Evolutionary conservation across 2,113 vertebrate genomes (phyloP), one percentile per base, ranked within the genome.

Genomic region (Takifugu bimaculatus): DNA sequence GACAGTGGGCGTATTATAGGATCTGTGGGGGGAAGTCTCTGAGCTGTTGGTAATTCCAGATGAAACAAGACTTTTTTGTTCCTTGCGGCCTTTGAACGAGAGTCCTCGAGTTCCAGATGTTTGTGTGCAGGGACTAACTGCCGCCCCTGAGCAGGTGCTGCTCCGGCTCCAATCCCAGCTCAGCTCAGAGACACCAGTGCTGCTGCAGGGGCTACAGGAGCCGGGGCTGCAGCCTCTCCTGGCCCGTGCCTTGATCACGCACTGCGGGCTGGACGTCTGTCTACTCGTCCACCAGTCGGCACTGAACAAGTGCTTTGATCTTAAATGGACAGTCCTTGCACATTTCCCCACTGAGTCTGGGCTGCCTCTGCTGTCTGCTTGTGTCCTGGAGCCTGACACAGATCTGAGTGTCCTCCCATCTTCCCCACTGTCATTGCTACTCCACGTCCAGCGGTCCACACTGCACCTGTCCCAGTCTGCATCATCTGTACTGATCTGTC

Each of bases 151-250:
- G 56, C 75, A 85, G 42, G 82, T 77, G n/a, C 86, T 88, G 68
- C 82, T 81, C 65, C 75, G 67, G 68, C 84, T 85, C 82, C 85
- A 88, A 48, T 90, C 87, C 68, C 76, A 82, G 76, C 90, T 91
- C 6, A 91, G 63, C 56, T 92, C 89, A 0, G 90, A 92, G 54
- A 81, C 65, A 56, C 78, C 85, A 57, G 80, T 87, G 72, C 72
- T 89, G 76, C 87, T 91, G 61, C 87, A 84, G 29, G 88, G 88
- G 63, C 88, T 89, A 63, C 84, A 86, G 62, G 87, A 87, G 5
- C 76, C 75, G 1, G 83, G 77, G 52, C 88, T 88, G 60, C 60
- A 70, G 44, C 75, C 62, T 57, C 72, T 70, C 55, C 68, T 70
- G 61, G 50, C 32, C 54, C 55, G 65, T 15, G 56, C 43, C 44